Base-by-base conservation (phyloP, 2,113 vertebrate species). In the Chlorodrepanis virens region DNA sequence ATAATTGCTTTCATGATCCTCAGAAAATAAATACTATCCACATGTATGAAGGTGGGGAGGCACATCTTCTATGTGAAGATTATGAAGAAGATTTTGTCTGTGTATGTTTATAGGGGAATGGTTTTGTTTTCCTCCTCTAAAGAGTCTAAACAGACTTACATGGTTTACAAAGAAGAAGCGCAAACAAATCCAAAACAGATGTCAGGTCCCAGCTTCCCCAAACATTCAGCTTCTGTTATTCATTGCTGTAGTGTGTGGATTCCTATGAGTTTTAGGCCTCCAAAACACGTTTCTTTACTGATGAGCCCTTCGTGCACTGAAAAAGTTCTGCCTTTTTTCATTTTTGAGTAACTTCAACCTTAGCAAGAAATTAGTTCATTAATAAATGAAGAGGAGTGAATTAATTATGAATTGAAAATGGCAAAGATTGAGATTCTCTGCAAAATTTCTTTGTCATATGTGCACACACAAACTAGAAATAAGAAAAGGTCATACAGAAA, bases 361-460 rank as follows among this genome's bases (percentile, higher is more conserved):
- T 68, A 93, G 59, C 10, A 75, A 93, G 74, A 95, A 91, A 97
- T 91, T 75, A 91, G 60, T 84, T 87, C 76, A 94, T 96, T 83
- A 96, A 96, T 92, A 96, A 96, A 67, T 89, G 80, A 95, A 74
- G 40, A 88, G 21, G 39, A 68, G 14, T 78, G 49, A 94, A 92
- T 93, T 88, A 90, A 91, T 82, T 77, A 88, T 81, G 63, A 90
- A 63, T 25, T 50, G 52, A 72, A 96, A 96, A 88, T 75, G 81
- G 47, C 83, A 91, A 76, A 92, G 83, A 80, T 54, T 80, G 63
- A 92, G 56, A 84, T 83, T 68, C 49, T 15, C 45, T 77, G 45
- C 11, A 60, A 89, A 80, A 83, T 52, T 74, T 91, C 35, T 59
- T 77, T 86, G 77, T 56, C 4, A 0, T 54, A 57, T 19, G 7